Conservation (phyloP, 2,113 vertebrate genomes). For the Butorides virescens region DNA sequence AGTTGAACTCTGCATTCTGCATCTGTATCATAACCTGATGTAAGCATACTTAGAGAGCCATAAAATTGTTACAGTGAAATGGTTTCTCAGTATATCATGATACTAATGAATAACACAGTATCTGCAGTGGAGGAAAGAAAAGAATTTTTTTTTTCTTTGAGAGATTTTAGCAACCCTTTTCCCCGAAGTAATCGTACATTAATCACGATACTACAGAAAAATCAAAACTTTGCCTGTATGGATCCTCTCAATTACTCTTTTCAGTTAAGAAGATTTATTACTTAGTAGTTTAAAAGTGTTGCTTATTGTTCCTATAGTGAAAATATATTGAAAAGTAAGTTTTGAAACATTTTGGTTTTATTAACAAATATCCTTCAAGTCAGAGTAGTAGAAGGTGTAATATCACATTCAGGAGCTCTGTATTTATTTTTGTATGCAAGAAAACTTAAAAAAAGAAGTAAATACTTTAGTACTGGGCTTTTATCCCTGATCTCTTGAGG, state of each 20-base stretch:
- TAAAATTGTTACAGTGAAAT: background rate
- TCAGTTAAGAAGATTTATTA: background rate
- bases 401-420: background rate
- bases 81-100: background rate
- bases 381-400: background rate
- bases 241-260: background rate
- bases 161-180: background rate
- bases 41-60: background rate
- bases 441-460: background rate
- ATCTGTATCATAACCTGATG: background rate
- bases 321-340: background rate
- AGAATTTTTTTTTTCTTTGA: background rate
- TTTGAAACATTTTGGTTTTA: slow-evolving; percentile 11
- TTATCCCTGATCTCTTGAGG: background rate
- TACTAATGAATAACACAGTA: background rate
- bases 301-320: background rate
- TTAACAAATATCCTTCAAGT: background rate
- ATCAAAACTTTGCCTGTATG: background rate
- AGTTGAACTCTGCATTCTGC: background rate
- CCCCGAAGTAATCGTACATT: background rate
- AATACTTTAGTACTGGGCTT: background rate
- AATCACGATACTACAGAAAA: background rate
- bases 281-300: background rate
- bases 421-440: background rate
- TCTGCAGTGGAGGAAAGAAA: background rate